Base-by-base conservation (phyloP, 2,888 invertebrate species). In the Plebejus melissa region DNA sequence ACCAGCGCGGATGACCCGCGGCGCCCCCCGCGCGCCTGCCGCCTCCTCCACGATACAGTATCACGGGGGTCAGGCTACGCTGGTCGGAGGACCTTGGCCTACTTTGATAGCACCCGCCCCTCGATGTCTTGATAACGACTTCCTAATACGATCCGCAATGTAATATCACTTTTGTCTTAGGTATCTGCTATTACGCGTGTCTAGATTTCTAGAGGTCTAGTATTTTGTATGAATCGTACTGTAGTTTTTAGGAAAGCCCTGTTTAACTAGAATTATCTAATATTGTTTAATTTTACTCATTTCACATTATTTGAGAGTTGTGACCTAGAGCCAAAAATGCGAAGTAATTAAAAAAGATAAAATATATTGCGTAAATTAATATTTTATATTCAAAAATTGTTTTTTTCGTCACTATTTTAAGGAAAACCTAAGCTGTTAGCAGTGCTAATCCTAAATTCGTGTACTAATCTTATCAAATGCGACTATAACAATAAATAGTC, bases 71-170 rank as follows among this genome's bases (percentile, higher is more conserved):
- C 88, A 83, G 78, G 81, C 79, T 82, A 80, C 69, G 79, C 79
- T 86, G 87, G 89, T 83, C 81, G 82, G 82, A 81, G 81, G 86
- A 86, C 91, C 91, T 91, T 91, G 91, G 88, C 90, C 90, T 81
- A 90, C 81, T 87, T 90, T 84, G 89, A 89, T 90, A 88, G 82
- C 82, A 81, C 80, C 82, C 83, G 84, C 82, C 82, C 83, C 79
- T 78, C 82, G 78, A 81, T 81, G 83, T 85, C 85, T 84, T 82
- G 85, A 85, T 86, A 84, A 85, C 83, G 84, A 87, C 87, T 88
- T 90, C 90, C 89, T 88, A 86, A 83, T 86, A 79, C 76, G 78
- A 36, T 65, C 65, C 32, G 65, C 65, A 65, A 65, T 28, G 65
- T 32, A 65, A 65, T 36, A 32, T 58, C n/a, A 22, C 58, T 58